Conservation (phyloP, 1,140 invertebrate species). For the Maniola jurtina region DNA sequence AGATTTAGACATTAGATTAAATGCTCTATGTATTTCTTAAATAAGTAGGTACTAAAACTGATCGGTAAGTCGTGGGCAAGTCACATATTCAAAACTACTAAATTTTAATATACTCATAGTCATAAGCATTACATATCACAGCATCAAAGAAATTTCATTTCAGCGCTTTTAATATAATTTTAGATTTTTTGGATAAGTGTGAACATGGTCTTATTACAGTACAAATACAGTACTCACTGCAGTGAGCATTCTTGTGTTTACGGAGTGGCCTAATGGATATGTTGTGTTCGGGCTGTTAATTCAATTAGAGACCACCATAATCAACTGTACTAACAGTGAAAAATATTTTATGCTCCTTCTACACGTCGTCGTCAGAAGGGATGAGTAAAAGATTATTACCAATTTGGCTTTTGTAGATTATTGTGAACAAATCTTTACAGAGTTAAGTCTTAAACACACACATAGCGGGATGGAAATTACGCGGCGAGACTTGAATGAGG, state of each 20-base stretch:
- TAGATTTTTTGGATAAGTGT: neutral
- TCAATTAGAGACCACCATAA: conserved; percentile 61
- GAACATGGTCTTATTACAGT: neutral
- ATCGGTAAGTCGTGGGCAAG: too few relatives aligned
- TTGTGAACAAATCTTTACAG: neutral
- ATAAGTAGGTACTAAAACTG: too few relatives aligned
- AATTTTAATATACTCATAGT: too few relatives aligned
- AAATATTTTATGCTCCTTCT: neutral
- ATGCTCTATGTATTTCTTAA: too few relatives aligned
- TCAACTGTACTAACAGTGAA: conserved; percentile 60
- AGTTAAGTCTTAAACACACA: too few relatives aligned
- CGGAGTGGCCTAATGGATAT: conserved; percentile 60
- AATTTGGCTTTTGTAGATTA: neutral
- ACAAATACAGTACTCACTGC: conserved; percentile 27
- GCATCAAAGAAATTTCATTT: neutral
- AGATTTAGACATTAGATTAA: too few relatives aligned
- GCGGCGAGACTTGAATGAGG: too few relatives aligned
- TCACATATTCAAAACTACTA: too few relatives aligned
- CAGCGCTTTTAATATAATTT: neutral
- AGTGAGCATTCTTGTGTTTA: conserved; percentile 40
- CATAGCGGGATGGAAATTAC: too few relatives aligned
- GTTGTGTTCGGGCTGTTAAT: conserved; percentile 67
- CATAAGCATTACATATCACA: too few relatives aligned
- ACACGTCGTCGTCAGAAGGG: too few relatives aligned
- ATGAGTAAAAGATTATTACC: neutral